Base-by-base conservation (phyloP, 2,113 vertebrate species). In the Pteruthius melanotis region DNA sequence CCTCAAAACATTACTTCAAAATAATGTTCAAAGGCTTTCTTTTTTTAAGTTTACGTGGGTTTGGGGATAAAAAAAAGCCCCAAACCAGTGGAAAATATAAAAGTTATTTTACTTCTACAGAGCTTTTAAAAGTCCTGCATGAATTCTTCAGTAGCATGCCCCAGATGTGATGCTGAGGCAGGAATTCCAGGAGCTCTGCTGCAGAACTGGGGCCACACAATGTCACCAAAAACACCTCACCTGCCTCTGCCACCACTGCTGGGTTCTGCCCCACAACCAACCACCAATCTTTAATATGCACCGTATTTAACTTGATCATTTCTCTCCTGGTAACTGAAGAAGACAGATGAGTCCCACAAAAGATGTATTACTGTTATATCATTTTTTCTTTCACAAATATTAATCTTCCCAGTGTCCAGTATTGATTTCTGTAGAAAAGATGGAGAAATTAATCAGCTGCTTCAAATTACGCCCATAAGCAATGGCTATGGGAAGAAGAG, bases 401-500 rank as follows among this genome's bases (percentile, higher is more conserved):
- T 90, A 79, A 94, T 94, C 85, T 95, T 95, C n/a, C 31, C n/a
- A 45, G n/a, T 69, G 85, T 72, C 90, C 85, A 57, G 54, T 94
- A 96, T 77, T 88, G 94, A 91, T 79, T 91, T 92, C 89, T 8
- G 0, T 66, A 74, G 39, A 82, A 74, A 89, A 94, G 61, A 95
- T 68, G 71, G 66, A 88, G 84, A 93, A 93, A 92, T 96, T 57
- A 70, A 97, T 96, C 77, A 94, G 68, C 56, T 94, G 64, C 71
- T 94, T 95, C 45, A 96, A 90, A 92, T 95, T 88, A 94, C 93
- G 74, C 56, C 95, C 69, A 87, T 86, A 91, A 97, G 89, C 64
- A 87, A 89, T 65, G 76, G 78, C 44, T 52, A 60, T 3, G 20
- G 64, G 68, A 90, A 78, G 75, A 68, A 87, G 95, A 87, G 85